Percentiles rank a stretch among this genome's conserved stretches.
phyloP scores from a whole-genome alignment of 2,113 vertebrate genomes.

The Pterophyllum scalare region DNA sequence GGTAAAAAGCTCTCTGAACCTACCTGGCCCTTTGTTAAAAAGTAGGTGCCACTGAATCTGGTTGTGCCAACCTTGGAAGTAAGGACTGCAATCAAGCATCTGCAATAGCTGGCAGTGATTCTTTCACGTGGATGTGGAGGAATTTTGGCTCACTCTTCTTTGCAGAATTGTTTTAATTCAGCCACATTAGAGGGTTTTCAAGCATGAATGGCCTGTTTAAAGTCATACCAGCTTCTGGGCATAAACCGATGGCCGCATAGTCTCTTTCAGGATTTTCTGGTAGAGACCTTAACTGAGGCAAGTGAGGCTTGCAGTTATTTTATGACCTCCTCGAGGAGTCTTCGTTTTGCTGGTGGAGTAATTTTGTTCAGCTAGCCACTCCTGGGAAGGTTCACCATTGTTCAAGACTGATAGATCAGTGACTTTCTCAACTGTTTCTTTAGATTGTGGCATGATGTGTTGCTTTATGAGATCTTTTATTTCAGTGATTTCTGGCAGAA shows the following conservation, averaged over 20 bases:
- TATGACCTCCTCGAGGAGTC: too few species aligned
- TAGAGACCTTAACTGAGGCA: background rate
- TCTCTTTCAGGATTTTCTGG: too few species aligned
- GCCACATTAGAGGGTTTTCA: too few species aligned
- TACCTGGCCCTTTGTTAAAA: too few species aligned
- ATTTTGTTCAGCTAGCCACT: background rate
- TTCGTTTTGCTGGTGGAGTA: too few species aligned
- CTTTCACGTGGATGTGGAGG: background rate
- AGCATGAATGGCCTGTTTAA: too few species aligned
- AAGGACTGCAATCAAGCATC: background rate
- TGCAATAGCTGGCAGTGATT: background rate
- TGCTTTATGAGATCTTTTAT: background rate
- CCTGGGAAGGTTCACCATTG: background rate
- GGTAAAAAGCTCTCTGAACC: background rate
- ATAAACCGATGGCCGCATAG: too few species aligned
- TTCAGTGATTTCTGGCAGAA: background rate
- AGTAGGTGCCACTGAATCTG: too few species aligned
- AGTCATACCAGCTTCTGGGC: too few species aligned
- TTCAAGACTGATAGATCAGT: background rate
- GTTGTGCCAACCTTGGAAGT: background rate
- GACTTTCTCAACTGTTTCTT: background rate
- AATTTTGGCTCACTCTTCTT: background rate
- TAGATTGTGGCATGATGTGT: background rate
- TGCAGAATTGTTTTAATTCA: background rate
- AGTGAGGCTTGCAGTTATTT: background rate